Evolutionary conservation across 2,797 vertebrate species (phyloP), one percentile per base, ranked within the genome.

Genomic region (Pogonophryne albipinna): DNA sequence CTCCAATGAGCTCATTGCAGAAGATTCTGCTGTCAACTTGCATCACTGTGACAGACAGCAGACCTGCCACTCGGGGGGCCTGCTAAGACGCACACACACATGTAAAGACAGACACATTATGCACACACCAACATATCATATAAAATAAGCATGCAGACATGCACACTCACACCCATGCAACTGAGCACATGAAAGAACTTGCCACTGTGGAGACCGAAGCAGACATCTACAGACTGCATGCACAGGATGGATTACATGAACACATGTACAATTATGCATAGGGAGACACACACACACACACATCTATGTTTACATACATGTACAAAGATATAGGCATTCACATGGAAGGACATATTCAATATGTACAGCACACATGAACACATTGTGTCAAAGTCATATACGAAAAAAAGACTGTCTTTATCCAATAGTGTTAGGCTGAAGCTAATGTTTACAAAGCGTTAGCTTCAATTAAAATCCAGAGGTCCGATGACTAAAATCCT

Each of bases 1-100:
- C 86, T 89, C 90, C 90, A 91, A 78, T 70, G 80, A 85, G 78
- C 89, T 87, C 83, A 89, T 82, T 87, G 91, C 89, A 90, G 87
- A 83, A 81, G 84, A 88, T 78, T 78, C 68, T 60, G 78, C 81
- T 91, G 87, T 91, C 90, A 86, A 52, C 75, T 90, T 70, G 61
- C 10, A 91, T 91, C 83, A 80, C 27, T 58, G 53, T 90, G 87
- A 92, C 74, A 86, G 90, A 90, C 89, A 92, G 85, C 53, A 27
- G 76, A 71, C 71, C 73, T 83, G 79, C 87, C 71, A 80, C 76
- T 78, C 50, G n/a, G 49, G 72, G 82, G 78, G 66, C 45, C 60
- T 62, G 34, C 65, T 49, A 19, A 84, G 50, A 85, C 71, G 74
- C 61, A 46, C 52, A 82, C 53, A 55, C 72, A 38, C n/a, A 44